A percentile compares a stretch with the other conserved stretches of the same genome.
These are phyloP conservation scores for Drosophila hamatofila DNA, from an alignment of 2,888 invertebrate species.

Conservation along the genomic window DNA sequence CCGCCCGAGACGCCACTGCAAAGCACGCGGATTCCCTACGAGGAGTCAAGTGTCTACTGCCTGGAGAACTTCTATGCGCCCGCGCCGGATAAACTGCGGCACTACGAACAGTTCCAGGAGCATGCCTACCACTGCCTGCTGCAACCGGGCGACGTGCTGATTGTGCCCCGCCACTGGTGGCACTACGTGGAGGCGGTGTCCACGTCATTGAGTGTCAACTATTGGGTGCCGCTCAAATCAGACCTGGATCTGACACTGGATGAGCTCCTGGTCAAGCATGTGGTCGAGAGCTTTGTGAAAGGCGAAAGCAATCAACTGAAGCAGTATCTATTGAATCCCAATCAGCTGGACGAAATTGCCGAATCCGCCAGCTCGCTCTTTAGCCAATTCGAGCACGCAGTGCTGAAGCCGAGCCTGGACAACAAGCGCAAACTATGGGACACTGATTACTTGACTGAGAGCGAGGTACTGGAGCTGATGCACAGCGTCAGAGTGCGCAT, in stretches of 20 bases:
- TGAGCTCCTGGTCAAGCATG: slow-evolving; percentile 89
- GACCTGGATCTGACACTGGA: slow-evolving; percentile 82
- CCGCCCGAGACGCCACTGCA: slow-evolving; percentile 91
- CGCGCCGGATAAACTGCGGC: slow-evolving; percentile 32
- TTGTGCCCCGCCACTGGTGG: slow-evolving; percentile 98
- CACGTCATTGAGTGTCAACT: slow-evolving; percentile 88
- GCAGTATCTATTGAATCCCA: slow-evolving; percentile 88
- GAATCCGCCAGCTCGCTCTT: slow-evolving; percentile 50
- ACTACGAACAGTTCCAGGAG: slow-evolving; percentile 44
- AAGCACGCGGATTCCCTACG: slow-evolving; percentile 95
- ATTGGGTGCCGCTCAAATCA: slow-evolving; percentile 89
- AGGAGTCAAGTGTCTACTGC: slow-evolving; percentile 97
- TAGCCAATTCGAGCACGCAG: slow-evolving; percentile 46
- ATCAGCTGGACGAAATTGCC: slow-evolving; percentile 86
- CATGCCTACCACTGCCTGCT: slow-evolving; percentile 88
- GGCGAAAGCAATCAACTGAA: slow-evolving; percentile 86
- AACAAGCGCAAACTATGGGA: slow-evolving; percentile 50
- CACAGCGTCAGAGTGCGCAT: slow-evolving; percentile 5
- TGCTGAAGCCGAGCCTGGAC: slow-evolving; percentile 33
- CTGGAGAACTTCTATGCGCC: slow-evolving; percentile 92
- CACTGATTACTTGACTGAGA: slow-evolving; percentile 46
- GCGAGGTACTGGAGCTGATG: slow-evolving; percentile 22
- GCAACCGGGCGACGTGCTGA: slow-evolving; percentile 93
- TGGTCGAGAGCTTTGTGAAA: slow-evolving; percentile 88
- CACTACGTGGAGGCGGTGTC: slow-evolving; percentile 97